A percentile compares a stretch with the other conserved stretches of the same genome.
These are phyloP conservation scores for Verasper variegatus DNA, from an alignment of 2,113 vertebrate species.

Conservation along the genomic window DNA sequence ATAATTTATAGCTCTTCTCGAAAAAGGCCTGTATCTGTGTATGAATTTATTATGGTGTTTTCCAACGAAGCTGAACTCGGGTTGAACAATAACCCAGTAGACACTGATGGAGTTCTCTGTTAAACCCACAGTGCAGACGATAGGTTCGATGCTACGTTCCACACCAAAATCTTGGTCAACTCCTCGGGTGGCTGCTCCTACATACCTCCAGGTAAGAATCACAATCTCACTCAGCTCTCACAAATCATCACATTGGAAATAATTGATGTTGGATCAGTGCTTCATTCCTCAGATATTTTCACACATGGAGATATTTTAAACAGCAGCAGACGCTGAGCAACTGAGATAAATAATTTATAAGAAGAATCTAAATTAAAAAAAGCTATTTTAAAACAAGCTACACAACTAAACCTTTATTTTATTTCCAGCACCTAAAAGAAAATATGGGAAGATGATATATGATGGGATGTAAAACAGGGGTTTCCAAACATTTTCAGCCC, in stretches of 20 bases:
- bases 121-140: conserved; percentile 89
- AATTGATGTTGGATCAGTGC: background rate
- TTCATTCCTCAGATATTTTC: background rate
- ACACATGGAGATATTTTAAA: too few species aligned
- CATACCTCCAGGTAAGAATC: conserved; percentile 91
- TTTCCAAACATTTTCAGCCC: too few species aligned
- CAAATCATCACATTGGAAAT: background rate
- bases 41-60: conserved; percentile 13
- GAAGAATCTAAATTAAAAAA: too few species aligned
- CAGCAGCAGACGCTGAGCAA: too few species aligned
- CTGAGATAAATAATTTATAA: too few species aligned
- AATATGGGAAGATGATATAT: too few species aligned
- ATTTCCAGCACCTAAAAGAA: too few species aligned
- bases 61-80: background rate
- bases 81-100: background rate
- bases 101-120: conserved; percentile 33
- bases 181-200: conserved; percentile 89
- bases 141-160: conserved; percentile 93
- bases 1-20: background rate
- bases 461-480: too few species aligned
- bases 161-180: conserved; percentile 92
- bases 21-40: background rate
- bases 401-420: too few species aligned
- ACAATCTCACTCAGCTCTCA: background rate
- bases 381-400: too few species aligned